Evolutionary conservation across 2,113 vertebrate genomes (phyloP).

Genomic region (Menura novaehollandiae): DNA sequence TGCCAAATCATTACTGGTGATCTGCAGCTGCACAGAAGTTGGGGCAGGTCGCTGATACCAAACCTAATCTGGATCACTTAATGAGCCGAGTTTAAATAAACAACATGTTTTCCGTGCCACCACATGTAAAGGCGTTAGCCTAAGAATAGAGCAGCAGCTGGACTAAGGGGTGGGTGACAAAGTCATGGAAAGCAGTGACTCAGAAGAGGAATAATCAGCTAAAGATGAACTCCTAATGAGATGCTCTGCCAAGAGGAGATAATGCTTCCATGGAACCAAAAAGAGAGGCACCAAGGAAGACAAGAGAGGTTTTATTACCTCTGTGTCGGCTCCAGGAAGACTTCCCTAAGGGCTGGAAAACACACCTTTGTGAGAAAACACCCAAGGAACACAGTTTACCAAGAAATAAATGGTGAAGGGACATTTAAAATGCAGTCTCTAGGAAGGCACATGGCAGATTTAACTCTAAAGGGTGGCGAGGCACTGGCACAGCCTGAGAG

Average conservation of each 20-base stretch:
- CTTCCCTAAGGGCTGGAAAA: neutral
- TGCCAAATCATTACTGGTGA: neutral
- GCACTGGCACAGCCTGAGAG: neutral
- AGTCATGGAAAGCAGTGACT: neutral
- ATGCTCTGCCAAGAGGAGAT: neutral
- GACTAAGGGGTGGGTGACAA: neutral
- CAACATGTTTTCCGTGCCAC: neutral
- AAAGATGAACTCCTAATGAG: conserved; percentile 9
- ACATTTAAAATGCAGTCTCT: neutral
- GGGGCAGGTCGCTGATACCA: neutral
- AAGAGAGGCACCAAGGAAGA: neutral
- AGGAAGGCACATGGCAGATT: neutral
- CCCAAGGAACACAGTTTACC: neutral
- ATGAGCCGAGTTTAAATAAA: conserved; percentile 39
- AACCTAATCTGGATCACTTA: neutral
- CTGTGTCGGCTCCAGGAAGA: neutral
- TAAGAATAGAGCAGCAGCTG: conserved; percentile 15
- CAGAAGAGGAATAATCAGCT: conserved; percentile 28
- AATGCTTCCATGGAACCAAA: neutral
- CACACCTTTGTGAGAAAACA: neutral
- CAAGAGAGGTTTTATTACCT: neutral
- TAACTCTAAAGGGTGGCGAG: neutral
- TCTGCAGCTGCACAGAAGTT: neutral
- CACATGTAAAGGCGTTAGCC: neutral
- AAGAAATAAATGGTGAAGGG: neutral